These are phyloP conservation scores for Cyprinodon brontotheroides DNA, from an alignment of 2,113 vertebrate genomes.

Conservation along the genomic window DNA sequence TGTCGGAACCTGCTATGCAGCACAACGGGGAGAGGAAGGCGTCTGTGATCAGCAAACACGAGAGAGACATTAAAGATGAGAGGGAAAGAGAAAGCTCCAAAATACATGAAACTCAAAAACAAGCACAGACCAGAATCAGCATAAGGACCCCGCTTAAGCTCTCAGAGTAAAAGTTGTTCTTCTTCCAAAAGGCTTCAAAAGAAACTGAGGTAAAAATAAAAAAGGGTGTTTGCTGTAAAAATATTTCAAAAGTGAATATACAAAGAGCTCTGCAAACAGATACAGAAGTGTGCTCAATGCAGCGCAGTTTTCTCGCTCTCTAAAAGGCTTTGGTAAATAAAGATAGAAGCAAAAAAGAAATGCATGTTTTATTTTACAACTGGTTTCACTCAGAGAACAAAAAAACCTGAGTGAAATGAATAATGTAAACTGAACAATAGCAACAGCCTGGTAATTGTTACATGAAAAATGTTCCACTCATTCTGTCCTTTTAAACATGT, in stretches of 20 bases:
- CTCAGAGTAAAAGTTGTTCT: slow-evolving; percentile 1
- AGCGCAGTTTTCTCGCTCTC: neutral
- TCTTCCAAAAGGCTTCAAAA: slow-evolving; percentile 6
- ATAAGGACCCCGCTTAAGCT: slow-evolving; percentile 18
- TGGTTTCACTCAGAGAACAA: neutral
- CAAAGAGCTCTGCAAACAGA: neutral
- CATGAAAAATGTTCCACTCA: too few species aligned
- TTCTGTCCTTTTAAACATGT: too few species aligned
- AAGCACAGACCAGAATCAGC: slow-evolving; percentile 16
- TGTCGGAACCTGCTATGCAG: slow-evolving; percentile 11
- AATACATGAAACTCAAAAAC: slow-evolving; percentile 10
- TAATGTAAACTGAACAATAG: too few species aligned
- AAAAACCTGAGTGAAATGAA: neutral
- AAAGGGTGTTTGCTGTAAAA: neutral
- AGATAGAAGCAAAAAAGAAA: neutral
- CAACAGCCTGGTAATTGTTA: too few species aligned
- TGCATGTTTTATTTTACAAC: neutral
- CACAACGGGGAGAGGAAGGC: slow-evolving; percentile 4
- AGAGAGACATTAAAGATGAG: slow-evolving; percentile 17
- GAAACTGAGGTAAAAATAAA: neutral
- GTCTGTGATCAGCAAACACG: slow-evolving; percentile 7
- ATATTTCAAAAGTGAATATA: slow-evolving; percentile 4
- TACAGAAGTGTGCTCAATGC: neutral
- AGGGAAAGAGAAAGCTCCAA: slow-evolving; percentile 18
- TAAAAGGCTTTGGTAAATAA: neutral